Base-by-base conservation (phyloP, 2,888 invertebrate genomes). In the Eutolmus rufibarbis region DNA sequence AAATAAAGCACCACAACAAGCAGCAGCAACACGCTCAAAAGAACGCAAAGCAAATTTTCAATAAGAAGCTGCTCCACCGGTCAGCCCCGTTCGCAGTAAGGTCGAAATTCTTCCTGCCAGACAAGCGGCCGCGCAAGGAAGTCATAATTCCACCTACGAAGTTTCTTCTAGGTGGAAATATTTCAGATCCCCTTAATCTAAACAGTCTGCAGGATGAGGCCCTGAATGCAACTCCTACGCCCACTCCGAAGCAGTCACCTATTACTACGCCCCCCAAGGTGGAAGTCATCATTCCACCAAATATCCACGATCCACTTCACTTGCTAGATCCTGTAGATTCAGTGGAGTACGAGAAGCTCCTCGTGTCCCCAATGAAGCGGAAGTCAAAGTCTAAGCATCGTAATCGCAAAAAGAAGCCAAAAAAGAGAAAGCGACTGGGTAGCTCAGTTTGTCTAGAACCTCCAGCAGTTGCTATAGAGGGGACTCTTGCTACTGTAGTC, bases 131-230 rank as follows among this genome's bases (percentile, higher is more conserved):
- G 84, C 95, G 96, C 89, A 96, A 96, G 90, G 95, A 96, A 89
- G 94, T 94, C 87, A 95, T 96, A 89, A 96, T 97, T 90, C 96
- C 97, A 85, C 98, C 98, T 0, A 97, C 97, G 0, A 98, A 98
- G 92, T 98, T 99, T 93, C 93, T 98, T 5, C 94, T 98, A 1
- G 99, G 98, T 76, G 99, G 98, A 9, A 98, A 98, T 92, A 98
- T 98, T 89, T 96, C 96, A 89, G 99, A 99, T 94, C 99, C 98
- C 0, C 93, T 99, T 77, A 99, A 99, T 93, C 93, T 99, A 88
- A 98, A 97, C 91, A 98, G 98, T 91, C 94, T 99, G 90, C 97
- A 96, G 92, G 96, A 96, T 91, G 96, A 96, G 91, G 96, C 96
- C 90, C 94, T 95, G 28, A 95, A 95, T 8, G 96, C 97, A 94